Evolutionary conservation across 1,140 invertebrate species (phyloP), one percentile per base, ranked within the genome.

Genomic region (Dendrolimus punctatus): DNA sequence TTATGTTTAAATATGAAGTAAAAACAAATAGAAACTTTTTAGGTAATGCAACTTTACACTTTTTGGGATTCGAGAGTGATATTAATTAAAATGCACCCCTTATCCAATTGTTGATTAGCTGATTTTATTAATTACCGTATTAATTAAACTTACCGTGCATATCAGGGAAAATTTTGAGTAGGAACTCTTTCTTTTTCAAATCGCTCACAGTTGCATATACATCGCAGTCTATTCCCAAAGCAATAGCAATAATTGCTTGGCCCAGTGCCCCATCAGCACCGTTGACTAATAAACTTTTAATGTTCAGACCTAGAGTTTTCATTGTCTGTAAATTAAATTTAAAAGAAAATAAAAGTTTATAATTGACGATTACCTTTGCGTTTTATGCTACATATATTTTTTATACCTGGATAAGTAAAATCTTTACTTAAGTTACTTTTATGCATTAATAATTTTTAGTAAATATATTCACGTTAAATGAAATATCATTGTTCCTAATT

Each of bases 261-360:
- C 93, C 93, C 8, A 95, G 90, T 50, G 92, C 93, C 10, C 93
- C 93, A 60, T 90, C 90, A 9, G 93, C 94, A 41, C 93, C 91
- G 71, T 94, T 93, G 55, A 95, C 92, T 6, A 94, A 80, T 5
- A 94, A 73, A 88, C 3, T 90, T 90, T 53, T 71, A 62, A 46
- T 40, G 48, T 49, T 55, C 0, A 2, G 9, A 5, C 66, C 38
- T 39, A 44, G 36, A 6, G 45, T 40, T 48, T 64, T 72, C 8
- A 73, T 61, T 5, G 40, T 40, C 70, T 74, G 49, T 8, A 44
- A 49, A 49, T 46, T 9, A 55, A 41, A 51, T 48, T 39, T 37
- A 54, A 36, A 45, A 37, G 38, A 43, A 5, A 7, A 4, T 3
- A 41, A 7, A 5, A 36, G 5, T 46, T 6, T 4, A 23, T 10